Percentiles rank a stretch among this genome's conserved stretches.
phyloP scores from a whole-genome alignment of 2,888 invertebrate genomes.

The Melipona beecheii region DNA sequence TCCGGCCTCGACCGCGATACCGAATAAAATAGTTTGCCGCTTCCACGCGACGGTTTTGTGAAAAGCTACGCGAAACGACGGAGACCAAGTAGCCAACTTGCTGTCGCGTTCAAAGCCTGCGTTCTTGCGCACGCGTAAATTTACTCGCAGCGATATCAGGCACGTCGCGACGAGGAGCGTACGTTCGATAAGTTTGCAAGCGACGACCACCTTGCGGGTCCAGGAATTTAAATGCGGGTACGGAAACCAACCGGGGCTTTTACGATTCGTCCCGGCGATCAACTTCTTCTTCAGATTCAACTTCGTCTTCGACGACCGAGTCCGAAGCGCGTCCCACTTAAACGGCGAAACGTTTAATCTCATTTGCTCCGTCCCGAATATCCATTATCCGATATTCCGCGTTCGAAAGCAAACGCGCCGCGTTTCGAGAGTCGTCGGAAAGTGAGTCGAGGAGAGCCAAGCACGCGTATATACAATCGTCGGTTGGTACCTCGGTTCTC shows the following conservation, averaged over 20 bases:
- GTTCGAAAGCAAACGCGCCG: not conserved
- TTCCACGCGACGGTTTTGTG: conserved; percentile 56
- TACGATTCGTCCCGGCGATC: conserved; percentile 36
- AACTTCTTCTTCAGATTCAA: not conserved
- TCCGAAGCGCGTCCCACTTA: not conserved
- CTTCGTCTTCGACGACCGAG: not conserved
- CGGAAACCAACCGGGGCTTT: conserved; percentile 29
- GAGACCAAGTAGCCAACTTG: not conserved
- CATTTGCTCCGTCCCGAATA: not conserved
- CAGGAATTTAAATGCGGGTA: conserved; percentile 16
- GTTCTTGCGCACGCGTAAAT: conserved; percentile 46
- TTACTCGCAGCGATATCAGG: conserved; percentile 39
- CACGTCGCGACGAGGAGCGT: conserved; percentile 1
- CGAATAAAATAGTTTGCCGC: conserved; percentile 61
- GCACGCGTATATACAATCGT: not conserved
- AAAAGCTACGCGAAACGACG: conserved; percentile 47
- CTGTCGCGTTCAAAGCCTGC: too few relatives aligned
- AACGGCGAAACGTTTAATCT: conserved; percentile 15
- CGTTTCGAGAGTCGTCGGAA: not conserved
- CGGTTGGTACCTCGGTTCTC: not conserved
- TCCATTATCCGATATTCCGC: not conserved
- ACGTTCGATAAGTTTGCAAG: conserved; percentile 39
- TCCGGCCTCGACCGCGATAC: conserved; percentile 13
- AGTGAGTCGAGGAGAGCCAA: not conserved
- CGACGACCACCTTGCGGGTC: conserved; percentile 27